Evolutionary conservation across 2,888 invertebrate species (phyloP).

Genomic region (Eremobia ochroleuca): DNA sequence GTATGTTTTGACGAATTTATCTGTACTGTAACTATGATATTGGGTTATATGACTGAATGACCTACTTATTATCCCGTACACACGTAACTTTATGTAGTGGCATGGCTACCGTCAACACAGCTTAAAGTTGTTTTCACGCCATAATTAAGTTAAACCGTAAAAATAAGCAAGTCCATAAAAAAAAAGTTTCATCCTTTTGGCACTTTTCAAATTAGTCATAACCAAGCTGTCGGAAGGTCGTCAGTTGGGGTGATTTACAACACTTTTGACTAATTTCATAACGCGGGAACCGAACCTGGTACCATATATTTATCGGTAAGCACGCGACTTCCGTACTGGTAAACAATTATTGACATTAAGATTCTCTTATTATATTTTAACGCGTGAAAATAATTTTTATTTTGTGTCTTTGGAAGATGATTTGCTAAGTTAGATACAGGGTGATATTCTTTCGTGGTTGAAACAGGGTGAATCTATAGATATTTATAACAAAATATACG

Average conservation of each 20-base stretch:
- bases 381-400: slow-evolving; percentile 68
- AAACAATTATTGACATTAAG: slow-evolving; percentile 76
- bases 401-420: slow-evolving; percentile 37
- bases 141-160: slow-evolving; percentile 24
- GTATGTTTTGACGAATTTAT: neutral
- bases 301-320: slow-evolving; percentile 73
- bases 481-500: neutral
- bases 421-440: slow-evolving; percentile 31
- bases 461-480: neutral
- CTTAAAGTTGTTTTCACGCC: slow-evolving; percentile 5
- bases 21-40: neutral
- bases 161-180: slow-evolving; percentile 37
- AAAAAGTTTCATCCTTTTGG: slow-evolving; percentile 59
- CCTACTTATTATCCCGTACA: neutral
- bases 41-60: neutral
- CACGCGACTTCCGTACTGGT: slow-evolving; percentile 82
- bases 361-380: slow-evolving; percentile 58
- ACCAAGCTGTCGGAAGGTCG: slow-evolving; percentile 70
- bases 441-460: neutral
- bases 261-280: slow-evolving; percentile 66
- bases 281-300: slow-evolving; percentile 72
- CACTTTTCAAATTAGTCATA: slow-evolving; percentile 70
- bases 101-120: neutral
- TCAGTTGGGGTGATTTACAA: slow-evolving; percentile 64
- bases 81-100: neutral